Percentiles rank a stretch among this genome's conserved stretches.
These are phyloP conservation scores for Mythimna albipuncta DNA, from an alignment of 2,888 invertebrate genomes.

Conservation along the genomic window DNA sequence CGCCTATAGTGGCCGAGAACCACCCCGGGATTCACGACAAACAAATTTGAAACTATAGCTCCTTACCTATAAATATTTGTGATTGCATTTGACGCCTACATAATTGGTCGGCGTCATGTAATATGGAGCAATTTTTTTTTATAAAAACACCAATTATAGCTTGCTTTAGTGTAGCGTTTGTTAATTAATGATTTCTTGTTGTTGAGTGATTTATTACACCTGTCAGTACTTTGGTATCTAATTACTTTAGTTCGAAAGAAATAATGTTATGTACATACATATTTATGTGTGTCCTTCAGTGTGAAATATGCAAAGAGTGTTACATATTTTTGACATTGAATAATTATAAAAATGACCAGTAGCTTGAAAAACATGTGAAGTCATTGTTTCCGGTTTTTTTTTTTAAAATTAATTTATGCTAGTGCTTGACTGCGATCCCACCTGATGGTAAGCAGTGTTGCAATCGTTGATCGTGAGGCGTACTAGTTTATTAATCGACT, in stretches of 20 bases:
- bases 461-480: too few species aligned
- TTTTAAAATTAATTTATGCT: too few species aligned
- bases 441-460: too few species aligned
- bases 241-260: conserved; percentile 8
- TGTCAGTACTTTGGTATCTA: not conserved
- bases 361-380: too few species aligned
- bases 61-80: not conserved
- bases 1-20: too few species aligned
- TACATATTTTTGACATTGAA: not conserved
- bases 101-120: conserved; percentile 20
- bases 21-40: too few species aligned
- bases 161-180: not conserved
- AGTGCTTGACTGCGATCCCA: too few species aligned
- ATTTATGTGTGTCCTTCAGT: not conserved
- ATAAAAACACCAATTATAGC: conserved; percentile 38
- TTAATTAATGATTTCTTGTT: conserved; percentile 32
- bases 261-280: not conserved
- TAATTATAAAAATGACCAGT: too few species aligned
- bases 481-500: too few species aligned
- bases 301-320: not conserved
- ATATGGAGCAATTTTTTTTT: conserved; percentile 26
- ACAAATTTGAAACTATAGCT: too few species aligned
- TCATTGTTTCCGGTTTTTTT: too few species aligned
- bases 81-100: conserved; percentile 5
- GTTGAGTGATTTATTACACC: conserved; percentile 30